Conservation (phyloP, 2,113 vertebrate genomes). For the Corynorhinus townsendii region DNA sequence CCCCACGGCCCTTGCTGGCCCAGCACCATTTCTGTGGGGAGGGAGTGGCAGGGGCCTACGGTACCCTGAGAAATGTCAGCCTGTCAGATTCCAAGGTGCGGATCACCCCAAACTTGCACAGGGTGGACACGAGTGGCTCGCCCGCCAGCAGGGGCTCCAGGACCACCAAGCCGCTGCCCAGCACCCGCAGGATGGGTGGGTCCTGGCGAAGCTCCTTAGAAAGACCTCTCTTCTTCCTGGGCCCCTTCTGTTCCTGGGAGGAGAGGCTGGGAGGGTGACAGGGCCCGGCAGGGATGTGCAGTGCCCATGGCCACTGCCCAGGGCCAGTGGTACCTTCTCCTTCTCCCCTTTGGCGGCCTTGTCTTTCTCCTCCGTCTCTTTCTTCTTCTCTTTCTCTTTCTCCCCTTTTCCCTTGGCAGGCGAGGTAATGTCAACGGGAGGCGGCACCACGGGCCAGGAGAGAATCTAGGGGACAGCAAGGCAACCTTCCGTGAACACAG, state of each 20-base stretch:
- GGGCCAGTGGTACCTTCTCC: slow-evolving; percentile 9
- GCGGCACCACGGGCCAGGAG: slow-evolving; percentile 73
- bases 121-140: neutral
- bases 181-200: neutral
- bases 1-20: neutral
- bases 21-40: neutral
- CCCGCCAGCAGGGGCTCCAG: slow-evolving; percentile 57
- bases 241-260: neutral
- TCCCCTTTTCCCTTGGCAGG: slow-evolving; percentile 46
- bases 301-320: accelerated
- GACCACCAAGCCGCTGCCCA: slow-evolving; percentile 25
- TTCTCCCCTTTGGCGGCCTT: neutral
- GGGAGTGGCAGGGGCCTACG: accelerated
- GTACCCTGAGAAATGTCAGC: slow-evolving; percentile 46
- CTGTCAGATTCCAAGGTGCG: slow-evolving; percentile 38
- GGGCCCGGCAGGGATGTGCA: accelerated
- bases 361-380: neutral
- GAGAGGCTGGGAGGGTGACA: accelerated
- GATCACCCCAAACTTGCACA: slow-evolving; percentile 59
- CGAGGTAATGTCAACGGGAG: neutral
- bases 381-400: slow-evolving; percentile 33
- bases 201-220: slow-evolving; percentile 57
- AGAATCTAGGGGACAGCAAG: slow-evolving; percentile 72
- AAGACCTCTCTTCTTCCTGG: slow-evolving; percentile 28
- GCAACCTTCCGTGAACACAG: accelerated